Evolutionary conservation across 2,797 vertebrate species (phyloP).

Genomic region (Syngnathus acus): DNA sequence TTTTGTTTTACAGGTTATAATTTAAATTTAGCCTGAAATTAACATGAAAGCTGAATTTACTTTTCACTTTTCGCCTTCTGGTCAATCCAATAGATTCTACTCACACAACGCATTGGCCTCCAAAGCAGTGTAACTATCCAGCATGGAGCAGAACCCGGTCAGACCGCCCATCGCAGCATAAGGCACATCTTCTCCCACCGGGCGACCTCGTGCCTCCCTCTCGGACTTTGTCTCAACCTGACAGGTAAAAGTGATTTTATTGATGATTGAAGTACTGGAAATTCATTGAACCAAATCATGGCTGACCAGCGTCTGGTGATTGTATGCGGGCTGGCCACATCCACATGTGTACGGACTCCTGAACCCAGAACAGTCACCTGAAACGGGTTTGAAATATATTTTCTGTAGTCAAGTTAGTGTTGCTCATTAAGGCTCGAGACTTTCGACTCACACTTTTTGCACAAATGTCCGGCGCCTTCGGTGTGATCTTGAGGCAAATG

Average conservation of each 20-base stretch:
- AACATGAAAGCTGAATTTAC: too few species aligned
- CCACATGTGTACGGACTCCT: slow-evolving; percentile 78
- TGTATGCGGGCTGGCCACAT: slow-evolving; percentile 76
- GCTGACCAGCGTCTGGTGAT: slow-evolving; percentile 77
- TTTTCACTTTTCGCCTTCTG: not conserved
- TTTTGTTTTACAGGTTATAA: not conserved
- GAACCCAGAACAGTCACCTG: slow-evolving; percentile 83
- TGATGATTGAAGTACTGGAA: not conserved
- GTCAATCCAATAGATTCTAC: not conserved
- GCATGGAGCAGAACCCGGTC: slow-evolving; percentile 82
- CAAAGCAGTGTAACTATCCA: slow-evolving; percentile 80
- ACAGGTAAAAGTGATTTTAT: not conserved
- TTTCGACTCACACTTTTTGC: slow-evolving; percentile 77
- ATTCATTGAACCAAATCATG: not conserved
- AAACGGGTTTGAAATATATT: not conserved
- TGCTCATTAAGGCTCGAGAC: not conserved
- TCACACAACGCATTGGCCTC: slow-evolving; percentile 72
- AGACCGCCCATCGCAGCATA: slow-evolving; percentile 87
- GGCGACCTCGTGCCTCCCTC: slow-evolving; percentile 71
- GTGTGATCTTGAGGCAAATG: slow-evolving; percentile 80
- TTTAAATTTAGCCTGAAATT: not conserved
- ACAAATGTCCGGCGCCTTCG: slow-evolving; percentile 56
- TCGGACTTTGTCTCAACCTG: slow-evolving; percentile 79
- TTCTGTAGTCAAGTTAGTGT: not conserved
- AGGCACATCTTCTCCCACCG: slow-evolving; percentile 77